phyloP scores from a whole-genome alignment of 2,888 invertebrate species.

The Tachystola acroxantha region DNA sequence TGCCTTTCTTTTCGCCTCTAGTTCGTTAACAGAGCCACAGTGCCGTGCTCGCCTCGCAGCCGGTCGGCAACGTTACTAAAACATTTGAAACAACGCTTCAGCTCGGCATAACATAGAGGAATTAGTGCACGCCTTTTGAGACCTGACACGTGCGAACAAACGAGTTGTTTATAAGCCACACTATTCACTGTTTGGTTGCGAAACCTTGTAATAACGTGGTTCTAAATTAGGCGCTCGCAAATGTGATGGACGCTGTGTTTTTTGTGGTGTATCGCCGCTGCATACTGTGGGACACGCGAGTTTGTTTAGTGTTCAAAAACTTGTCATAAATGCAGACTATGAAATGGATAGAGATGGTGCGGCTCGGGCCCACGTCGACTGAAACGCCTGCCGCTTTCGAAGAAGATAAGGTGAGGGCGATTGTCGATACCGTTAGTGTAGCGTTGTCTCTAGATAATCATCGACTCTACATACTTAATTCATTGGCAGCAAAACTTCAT shows the following conservation, averaged over 20 bases:
- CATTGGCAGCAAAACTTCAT: background rate
- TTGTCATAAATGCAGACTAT: conserved; percentile 58
- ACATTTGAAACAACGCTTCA: conserved; percentile 19
- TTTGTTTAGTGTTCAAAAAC: conserved; percentile 8
- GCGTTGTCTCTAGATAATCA: background rate
- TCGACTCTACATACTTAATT: background rate
- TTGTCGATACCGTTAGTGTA: conserved; percentile 29
- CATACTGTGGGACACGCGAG: conserved; percentile 13
- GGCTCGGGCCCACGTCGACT: conserved; percentile 42
- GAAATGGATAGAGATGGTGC: conserved; percentile 73
- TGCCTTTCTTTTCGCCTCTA: conserved; percentile 49
- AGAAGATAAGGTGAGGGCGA: conserved; percentile 54
- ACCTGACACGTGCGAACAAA: conserved; percentile 29
- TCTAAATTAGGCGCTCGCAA: conserved; percentile 56
- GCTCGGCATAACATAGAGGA: conserved; percentile 4
- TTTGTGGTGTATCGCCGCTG: conserved; percentile 34
- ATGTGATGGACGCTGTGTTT: conserved; percentile 47
- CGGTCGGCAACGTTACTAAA: conserved; percentile 15
- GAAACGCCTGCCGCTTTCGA: conserved; percentile 57
- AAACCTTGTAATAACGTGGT: conserved; percentile 62
- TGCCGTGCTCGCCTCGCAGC: conserved; percentile 40
- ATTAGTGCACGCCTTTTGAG: conserved; percentile 38
- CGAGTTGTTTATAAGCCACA: conserved; percentile 57
- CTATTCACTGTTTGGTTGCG: conserved; percentile 49
- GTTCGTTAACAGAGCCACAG: conserved; percentile 44